Conservation (phyloP, 1,140 invertebrate species). For the Chrysomallon squamiferum region DNA sequence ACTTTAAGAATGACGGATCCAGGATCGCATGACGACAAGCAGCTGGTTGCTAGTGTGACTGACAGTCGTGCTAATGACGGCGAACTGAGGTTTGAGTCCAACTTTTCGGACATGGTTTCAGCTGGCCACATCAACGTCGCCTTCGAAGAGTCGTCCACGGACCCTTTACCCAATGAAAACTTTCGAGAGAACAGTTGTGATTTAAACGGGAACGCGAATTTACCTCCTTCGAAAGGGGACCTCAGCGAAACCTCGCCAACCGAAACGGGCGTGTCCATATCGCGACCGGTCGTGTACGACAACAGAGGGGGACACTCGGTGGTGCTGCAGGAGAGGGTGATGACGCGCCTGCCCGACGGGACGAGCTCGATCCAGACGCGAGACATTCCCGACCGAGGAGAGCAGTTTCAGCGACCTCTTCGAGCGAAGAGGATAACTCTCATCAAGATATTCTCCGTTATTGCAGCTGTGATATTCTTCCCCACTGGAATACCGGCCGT, state of each 20-base stretch:
- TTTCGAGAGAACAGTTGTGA: no score
- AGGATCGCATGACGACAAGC: background rate
- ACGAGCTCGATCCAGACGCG: slow-evolving; percentile 21
- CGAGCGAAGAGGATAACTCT: slow-evolving; percentile 25
- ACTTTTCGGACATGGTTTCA: no score
- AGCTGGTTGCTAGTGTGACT: background rate
- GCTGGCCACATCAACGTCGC: background rate
- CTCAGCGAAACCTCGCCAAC: no score
- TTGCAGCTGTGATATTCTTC: slow-evolving; percentile 39
- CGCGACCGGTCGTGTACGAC: slow-evolving; percentile 23
- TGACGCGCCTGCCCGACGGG: slow-evolving; percentile 13
- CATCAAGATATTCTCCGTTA: slow-evolving; percentile 30
- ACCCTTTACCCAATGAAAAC: background rate
- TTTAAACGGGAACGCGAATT: no score
- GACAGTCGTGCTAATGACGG: no score
- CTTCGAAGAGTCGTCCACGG: slow-evolving; percentile 1
- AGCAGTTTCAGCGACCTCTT: slow-evolving; percentile 18
- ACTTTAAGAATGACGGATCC: background rate
- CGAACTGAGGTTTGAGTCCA: no score
- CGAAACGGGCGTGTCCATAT: background rate
- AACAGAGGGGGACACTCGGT: slow-evolving; percentile 13
- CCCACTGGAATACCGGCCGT: slow-evolving; percentile 41
- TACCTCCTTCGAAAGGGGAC: no score
- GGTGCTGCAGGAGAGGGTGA: slow-evolving; percentile 23
- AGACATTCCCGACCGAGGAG: slow-evolving; percentile 6